Evolutionary conservation across 2,888 invertebrate species (phyloP).

Genomic region (Tenthredo distinguenda): DNA sequence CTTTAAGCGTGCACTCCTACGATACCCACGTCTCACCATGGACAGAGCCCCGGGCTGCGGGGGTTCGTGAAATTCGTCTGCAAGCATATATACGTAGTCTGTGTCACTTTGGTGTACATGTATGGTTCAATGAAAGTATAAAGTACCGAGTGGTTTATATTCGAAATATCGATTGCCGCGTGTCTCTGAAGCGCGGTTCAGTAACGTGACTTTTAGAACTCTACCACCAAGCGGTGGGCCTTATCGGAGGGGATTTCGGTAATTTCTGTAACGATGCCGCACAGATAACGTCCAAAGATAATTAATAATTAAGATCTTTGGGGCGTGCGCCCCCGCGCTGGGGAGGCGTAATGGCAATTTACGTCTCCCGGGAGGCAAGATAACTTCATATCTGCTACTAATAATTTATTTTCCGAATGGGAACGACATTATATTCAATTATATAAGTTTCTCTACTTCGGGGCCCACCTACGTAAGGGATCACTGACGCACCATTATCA

Average conservation of each 20-base stretch:
- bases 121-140: background rate
- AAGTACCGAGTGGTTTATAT: background rate
- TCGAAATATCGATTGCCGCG: slow-evolving; percentile 1
- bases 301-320: slow-evolving; percentile 73
- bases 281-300: slow-evolving; percentile 62
- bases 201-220: slow-evolving; percentile 18
- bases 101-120: background rate
- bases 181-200: background rate
- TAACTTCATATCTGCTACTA: slow-evolving; percentile 77
- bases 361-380: slow-evolving; percentile 76
- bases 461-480: background rate
- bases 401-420: slow-evolving; percentile 77
- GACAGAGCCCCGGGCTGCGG: slow-evolving; percentile 17
- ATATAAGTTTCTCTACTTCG: slow-evolving; percentile 69
- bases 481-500: slow-evolving; percentile 29
- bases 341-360: slow-evolving; percentile 75
- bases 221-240: background rate
- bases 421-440: slow-evolving; percentile 77
- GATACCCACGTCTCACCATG: slow-evolving; percentile 40
- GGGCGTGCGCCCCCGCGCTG: slow-evolving; percentile 59
- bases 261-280: slow-evolving; percentile 53
- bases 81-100: background rate
- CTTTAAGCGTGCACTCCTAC: slow-evolving; percentile 46
- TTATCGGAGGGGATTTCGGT: slow-evolving; percentile 47
- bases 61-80: slow-evolving; percentile 20